A percentile compares a stretch with the other conserved stretches of the same genome.
Conservation (phyloP, 2,888 invertebrate species). For the Liopterus haemorrhoidalis region DNA sequence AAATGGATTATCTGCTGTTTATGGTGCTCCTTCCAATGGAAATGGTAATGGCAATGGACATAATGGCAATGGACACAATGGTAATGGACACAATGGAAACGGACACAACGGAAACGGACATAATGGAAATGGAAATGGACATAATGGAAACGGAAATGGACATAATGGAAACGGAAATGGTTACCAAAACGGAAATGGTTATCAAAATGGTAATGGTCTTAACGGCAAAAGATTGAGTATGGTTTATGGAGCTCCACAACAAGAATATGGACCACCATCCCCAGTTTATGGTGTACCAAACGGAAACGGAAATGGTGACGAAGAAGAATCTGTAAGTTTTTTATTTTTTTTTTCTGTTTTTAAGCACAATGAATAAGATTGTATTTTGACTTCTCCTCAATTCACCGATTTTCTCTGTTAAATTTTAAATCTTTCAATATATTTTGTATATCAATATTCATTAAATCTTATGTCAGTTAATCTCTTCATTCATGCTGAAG, state of each 20-base stretch:
- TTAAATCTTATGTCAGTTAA: background rate
- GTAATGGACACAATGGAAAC: slow-evolving; percentile 16
- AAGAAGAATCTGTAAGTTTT: slow-evolving; percentile 11
- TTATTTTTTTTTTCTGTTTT: background rate
- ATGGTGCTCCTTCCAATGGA: slow-evolving; percentile 25
- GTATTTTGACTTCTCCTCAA: background rate
- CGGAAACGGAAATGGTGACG: slow-evolving; percentile 11
- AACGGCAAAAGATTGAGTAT: too few species aligned
- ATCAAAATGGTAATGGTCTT: too few species aligned
- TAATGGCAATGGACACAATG: slow-evolving; percentile 29
- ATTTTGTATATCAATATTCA: background rate
- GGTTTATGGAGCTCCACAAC: slow-evolving; percentile 32
- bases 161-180: too few species aligned
- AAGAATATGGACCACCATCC: slow-evolving; percentile 16
- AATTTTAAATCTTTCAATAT: background rate
- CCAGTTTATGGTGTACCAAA: slow-evolving; percentile 16
- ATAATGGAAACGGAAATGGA: slow-evolving; percentile 11
- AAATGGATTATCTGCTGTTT: slow-evolving; percentile 34
- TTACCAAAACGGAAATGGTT: too few species aligned
- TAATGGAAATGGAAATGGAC: slow-evolving; percentile 12
- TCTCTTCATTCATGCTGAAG: too few species aligned
- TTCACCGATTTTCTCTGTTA: background rate
- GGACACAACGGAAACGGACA: slow-evolving; percentile 8
- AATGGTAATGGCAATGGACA: slow-evolving; percentile 28
- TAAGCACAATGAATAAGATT: background rate